Evolutionary conservation across 2,888 invertebrate species (phyloP).

Genomic region (Mesopsocus fuscifrons): DNA sequence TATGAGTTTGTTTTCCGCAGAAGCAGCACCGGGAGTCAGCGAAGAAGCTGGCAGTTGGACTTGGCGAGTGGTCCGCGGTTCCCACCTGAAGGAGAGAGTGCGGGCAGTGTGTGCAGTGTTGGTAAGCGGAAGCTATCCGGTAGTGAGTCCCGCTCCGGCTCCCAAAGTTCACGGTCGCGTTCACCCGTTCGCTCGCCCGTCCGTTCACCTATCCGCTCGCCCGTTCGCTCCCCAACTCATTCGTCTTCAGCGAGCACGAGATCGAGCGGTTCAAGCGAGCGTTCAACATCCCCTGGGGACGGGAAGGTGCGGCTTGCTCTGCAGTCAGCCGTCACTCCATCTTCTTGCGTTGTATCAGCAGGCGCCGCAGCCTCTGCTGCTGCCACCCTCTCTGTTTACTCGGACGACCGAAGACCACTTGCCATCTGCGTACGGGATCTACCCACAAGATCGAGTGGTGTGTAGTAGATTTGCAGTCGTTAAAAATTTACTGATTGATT

Average conservation of each 20-base stretch:
- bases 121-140: no score
- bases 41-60: neutral
- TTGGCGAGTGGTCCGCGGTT: no score
- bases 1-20: constrained; percentile 5
- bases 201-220: neutral
- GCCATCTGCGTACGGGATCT: constrained; percentile 84
- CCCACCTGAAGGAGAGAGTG: no score
- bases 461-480: no score
- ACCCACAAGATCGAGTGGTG: constrained; percentile 54
- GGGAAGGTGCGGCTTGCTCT: constrained; percentile 16
- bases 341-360: no score
- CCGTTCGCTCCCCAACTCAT: neutral
- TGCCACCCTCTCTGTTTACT: constrained; percentile 26
- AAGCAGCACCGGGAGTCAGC: constrained; percentile 6
- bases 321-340: constrained; percentile 20
- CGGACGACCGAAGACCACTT: constrained; percentile 55
- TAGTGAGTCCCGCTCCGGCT: constrained; percentile 4
- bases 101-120: no score
- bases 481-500: no score
- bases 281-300: constrained; percentile 7
- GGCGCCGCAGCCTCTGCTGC: constrained; percentile 19
- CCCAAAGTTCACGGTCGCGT: neutral
- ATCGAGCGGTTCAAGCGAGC: constrained; percentile 12
- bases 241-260: constrained; percentile 10
- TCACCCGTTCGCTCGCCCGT: neutral